Evolutionary conservation across 2,113 vertebrate species (phyloP), one percentile per base, ranked within the genome.

Genomic region (Lagopus leucura): DNA sequence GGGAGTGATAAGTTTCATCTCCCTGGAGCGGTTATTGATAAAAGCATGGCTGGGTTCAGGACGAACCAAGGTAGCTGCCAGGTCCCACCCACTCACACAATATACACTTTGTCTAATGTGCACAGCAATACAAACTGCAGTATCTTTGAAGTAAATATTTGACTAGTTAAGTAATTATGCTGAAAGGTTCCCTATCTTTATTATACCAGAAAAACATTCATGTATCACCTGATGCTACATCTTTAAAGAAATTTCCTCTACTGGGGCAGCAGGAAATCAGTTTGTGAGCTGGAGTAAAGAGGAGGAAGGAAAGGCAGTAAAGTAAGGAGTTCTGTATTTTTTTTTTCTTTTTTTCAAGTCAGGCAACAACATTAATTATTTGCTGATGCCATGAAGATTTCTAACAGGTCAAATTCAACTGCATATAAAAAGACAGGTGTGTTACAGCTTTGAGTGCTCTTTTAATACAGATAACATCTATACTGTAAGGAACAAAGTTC

Each of bases 71-170:
- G 27, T 40, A 85, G 55, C 85, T 8, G 2, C 60, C 82, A 65
- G 85, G 82, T 90, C 86, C 79, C 75, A 61, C 60, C 43, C 78
- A 45, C 30, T 58, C 42, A 78, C 82, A 83, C 76, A 91, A 83
- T 58, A 88, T 11, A 72, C 14, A 90, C 82, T 92, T 96, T 88
- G 36, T 83, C 48, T 83, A 61, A 83, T 25, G 30, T 43, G 34
- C 52, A 89, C 48, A 78, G 45, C 65, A 91, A 91, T 65, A 71
- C 25, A 89, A 67, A 30, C 55, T 65, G 64, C 38, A 81, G 65
- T 25, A 74, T 50, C 85, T 64, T 95, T 89, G 92, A 92, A 92
- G n/a, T 43, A 94, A 95, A 95, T 93, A 96, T 95, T 96, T 94
- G 60, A 12, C 64, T 89, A 80, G 64, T 83, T 82, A 92, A 93